Percentiles rank a stretch among this genome's conserved stretches.
Evolutionary conservation across 1,140 invertebrate genomes (phyloP).

Genomic region (Drosophila trapezifrons): DNA sequence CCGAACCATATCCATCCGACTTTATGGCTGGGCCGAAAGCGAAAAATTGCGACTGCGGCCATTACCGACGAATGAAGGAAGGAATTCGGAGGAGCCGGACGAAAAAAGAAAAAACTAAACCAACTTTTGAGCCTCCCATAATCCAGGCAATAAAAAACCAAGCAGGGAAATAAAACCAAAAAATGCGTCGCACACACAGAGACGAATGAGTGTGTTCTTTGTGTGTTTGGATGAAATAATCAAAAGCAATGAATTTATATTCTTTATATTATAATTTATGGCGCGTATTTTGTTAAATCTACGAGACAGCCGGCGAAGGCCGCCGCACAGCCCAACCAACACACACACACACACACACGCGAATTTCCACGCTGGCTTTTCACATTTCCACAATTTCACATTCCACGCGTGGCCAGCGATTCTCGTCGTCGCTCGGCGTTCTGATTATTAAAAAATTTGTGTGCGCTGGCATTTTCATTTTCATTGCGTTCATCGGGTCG

Average conservation of each 20-base stretch:
- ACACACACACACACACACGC: conserved; percentile 27
- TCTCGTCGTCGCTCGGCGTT: conserved; percentile 48
- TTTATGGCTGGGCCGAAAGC: no score
- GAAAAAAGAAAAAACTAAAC: conserved; percentile 25
- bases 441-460: conserved; percentile 81
- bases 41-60: conserved; percentile 20
- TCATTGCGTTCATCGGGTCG: conserved; percentile 74
- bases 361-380: conserved; percentile 70
- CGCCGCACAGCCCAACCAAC: no score
- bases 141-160: conserved; percentile 40
- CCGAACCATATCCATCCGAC: conserved; percentile 9
- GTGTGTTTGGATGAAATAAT: conserved; percentile 47
- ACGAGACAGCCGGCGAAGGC: conserved; percentile 48
- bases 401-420: conserved; percentile 72
- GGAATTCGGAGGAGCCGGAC: background rate
- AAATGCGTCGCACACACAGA: conserved; percentile 12
- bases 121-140: conserved; percentile 45
- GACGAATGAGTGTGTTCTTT: conserved; percentile 7
- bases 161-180: conserved; percentile 27
- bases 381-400: conserved; percentile 77
- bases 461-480: conserved; percentile 74
- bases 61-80: conserved; percentile 20
- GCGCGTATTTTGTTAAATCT: conserved; percentile 62
- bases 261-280: conserved; percentile 77
- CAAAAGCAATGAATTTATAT: conserved; percentile 74